Evolutionary conservation across 2,888 invertebrate species (phyloP), one percentile per base, ranked within the genome.

Genomic region (Clivina fossor): DNA sequence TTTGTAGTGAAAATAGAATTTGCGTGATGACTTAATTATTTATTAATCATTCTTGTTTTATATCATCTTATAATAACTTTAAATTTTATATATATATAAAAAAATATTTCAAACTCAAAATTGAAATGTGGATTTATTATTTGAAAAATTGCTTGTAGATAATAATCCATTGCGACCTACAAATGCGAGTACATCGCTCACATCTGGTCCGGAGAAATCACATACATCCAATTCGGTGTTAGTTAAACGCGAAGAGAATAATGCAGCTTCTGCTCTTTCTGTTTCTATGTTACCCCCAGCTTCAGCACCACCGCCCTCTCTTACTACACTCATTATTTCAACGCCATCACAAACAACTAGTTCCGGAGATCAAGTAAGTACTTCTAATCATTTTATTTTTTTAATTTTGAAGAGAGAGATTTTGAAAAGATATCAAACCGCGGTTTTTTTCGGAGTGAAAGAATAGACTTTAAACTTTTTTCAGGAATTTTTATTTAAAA

Each of bases 141-240:
- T 33, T n/a, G n/a, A n/a, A n/a, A n/a, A n/a, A n/a, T n/a, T n/a
- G n/a, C 70, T 7, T 62, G 69, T 49, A 67, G 70, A 53, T 71
- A 73, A 2, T n/a, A n/a, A n/a, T 76, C 78, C 71, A 75, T 75
- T 57, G 73, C 77, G 67, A 72, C 76, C 38, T 72, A 75, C n/a
- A n/a, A n/a, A n/a, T n/a, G n/a, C n/a, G n/a, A n/a, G n/a, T n/a
- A n/a, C 62, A 73, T 73, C 61, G 76, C 72, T 63, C 74, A 75
- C 60, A 69, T 74, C 60, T 76, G 72, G 74, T 79, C 71, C 47
- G 78, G 74, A 56, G 77, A 57, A 69, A 69, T 62, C 62, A 66
- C 49, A 64, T 67, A 13, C 68, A 68, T 38, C 58, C 65, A 56
- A 61, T 68, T 13, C 71, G 70, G 59, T 70, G 70, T 28, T 69